Evolutionary conservation across 2,797 vertebrate species (phyloP), one percentile per base, ranked within the genome.

Genomic region (Notamacropus eugenii): DNA sequence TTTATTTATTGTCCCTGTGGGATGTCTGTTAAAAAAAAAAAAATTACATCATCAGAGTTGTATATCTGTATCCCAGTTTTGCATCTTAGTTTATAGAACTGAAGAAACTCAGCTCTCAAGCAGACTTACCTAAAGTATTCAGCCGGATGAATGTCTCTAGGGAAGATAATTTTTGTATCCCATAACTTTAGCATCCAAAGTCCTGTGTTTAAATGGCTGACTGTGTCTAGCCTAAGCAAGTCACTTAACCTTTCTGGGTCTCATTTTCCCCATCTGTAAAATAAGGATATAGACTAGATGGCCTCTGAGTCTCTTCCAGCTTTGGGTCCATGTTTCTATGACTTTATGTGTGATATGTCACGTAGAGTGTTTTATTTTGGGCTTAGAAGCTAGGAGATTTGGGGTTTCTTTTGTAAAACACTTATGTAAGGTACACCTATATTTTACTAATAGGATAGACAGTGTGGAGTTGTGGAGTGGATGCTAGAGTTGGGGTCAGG

Each of bases 221-320:
- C n/a, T 82, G 0, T 46, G 46, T 8, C 19, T 46, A 82, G 2
- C 31, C 54, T 87, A 96, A 62, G 52, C 92, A 87, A 8, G 19
- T 74, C 90, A 50, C 24, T 93, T 94, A 90, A 92, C 40, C 74
- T 94, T 93, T 94, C 29, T 93, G 58, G 91, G n/a, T n/a, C 14
- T 93, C 93, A 92, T 90, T 95, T 96, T 96, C 50, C 74, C 3
- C 2, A n/a, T n/a, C 8, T 82, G 0, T 82, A 24, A 82, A 82
- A 46, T 27, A 9, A 46, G 22, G 13, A 12, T 82, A 11, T 82
- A 24, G 40, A 10, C 3, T 82, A 46, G 40, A 3, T 82, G 3
- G 22, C 74, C 40, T 11, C 40, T 82, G 40, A 11, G 22, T 82
- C 22, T 82, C 22, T 46, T 82, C 22, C 9, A 46, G 19, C 24